Evolutionary conservation across 2,888 invertebrate species (phyloP), one percentile per base, ranked within the genome.

Genomic region (Lagria hirta): DNA sequence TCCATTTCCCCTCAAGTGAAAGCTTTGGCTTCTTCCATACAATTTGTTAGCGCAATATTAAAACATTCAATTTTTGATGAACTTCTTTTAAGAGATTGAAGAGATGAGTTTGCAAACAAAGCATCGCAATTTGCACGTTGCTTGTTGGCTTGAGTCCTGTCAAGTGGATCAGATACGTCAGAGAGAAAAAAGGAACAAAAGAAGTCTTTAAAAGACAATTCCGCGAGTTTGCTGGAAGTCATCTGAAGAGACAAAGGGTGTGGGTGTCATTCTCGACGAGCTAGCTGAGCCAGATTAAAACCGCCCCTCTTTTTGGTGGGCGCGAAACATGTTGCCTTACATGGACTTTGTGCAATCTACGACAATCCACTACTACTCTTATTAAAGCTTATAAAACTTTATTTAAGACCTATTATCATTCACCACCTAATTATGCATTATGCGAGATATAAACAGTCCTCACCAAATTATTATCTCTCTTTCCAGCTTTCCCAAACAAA

Each of bases 1-100:
- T n/a, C n/a, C n/a, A n/a, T n/a, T n/a, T n/a, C n/a, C n/a, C n/a
- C n/a, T n/a, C n/a, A n/a, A n/a, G n/a, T n/a, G n/a, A n/a, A n/a
- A n/a, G n/a, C n/a, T n/a, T n/a, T n/a, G n/a, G n/a, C n/a, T n/a
- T n/a, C n/a, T n/a, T n/a, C n/a, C n/a, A n/a, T n/a, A n/a, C n/a
- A n/a, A n/a, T n/a, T n/a, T n/a, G n/a, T n/a, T n/a, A n/a, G n/a
- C n/a, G n/a, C n/a, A n/a, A n/a, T n/a, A n/a, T n/a, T n/a, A n/a
- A n/a, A n/a, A n/a, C n/a, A n/a, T 54, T 61, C 49, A 62, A 61
- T 59, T 57, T 62, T 62, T 61, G 55, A 62, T 59, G 61, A 62
- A 57, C 40, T 53, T 40, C 50, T 51, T 54, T 55, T 55, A 47
- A 45, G 46, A 40, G 34, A 37, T 16, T 42, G 44, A 42, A 46